Conservation (phyloP, 2,888 invertebrate species). For the Erebia ligea region DNA sequence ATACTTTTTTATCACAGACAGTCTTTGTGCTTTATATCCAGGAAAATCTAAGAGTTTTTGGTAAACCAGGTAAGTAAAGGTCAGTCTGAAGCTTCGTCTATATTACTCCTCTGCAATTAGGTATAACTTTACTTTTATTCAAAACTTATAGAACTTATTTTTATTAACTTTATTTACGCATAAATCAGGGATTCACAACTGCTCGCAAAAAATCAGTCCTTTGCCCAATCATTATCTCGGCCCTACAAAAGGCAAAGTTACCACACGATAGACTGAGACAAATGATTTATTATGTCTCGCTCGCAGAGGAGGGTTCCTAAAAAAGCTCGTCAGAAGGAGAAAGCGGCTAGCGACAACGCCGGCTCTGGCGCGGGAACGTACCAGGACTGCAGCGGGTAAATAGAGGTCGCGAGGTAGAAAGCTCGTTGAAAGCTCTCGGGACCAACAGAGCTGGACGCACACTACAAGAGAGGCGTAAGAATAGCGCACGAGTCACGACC, state of each 20-base stretch:
- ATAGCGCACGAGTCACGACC: neutral
- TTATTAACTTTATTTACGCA: too few relatives aligned
- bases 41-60: too few relatives aligned
- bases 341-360: slow-evolving; percentile 82
- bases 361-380: slow-evolving; percentile 77
- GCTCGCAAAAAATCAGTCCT: too few relatives aligned
- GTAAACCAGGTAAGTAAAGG: too few relatives aligned
- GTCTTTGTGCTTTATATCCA: too few relatives aligned
- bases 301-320: slow-evolving; percentile 46
- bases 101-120: too few relatives aligned
- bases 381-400: slow-evolving; percentile 57
- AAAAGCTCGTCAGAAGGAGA: slow-evolving; percentile 72
- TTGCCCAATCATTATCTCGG: neutral
- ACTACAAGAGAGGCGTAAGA: neutral
- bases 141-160: too few relatives aligned
- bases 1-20: too few relatives aligned
- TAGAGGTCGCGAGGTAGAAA: slow-evolving; percentile 53
- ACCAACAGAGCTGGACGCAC: slow-evolving; percentile 40
- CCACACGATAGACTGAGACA: slow-evolving; percentile 11
- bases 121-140: too few relatives aligned
- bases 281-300: slow-evolving; percentile 41
- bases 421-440: slow-evolving; percentile 69
- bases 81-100: too few relatives aligned
- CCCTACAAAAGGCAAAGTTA: neutral
- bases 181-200: too few relatives aligned